Percentiles rank a stretch among this genome's conserved stretches.
Conservation (phyloP, 2,797 vertebrate genomes). For the Rhinoraja longicauda region DNA sequence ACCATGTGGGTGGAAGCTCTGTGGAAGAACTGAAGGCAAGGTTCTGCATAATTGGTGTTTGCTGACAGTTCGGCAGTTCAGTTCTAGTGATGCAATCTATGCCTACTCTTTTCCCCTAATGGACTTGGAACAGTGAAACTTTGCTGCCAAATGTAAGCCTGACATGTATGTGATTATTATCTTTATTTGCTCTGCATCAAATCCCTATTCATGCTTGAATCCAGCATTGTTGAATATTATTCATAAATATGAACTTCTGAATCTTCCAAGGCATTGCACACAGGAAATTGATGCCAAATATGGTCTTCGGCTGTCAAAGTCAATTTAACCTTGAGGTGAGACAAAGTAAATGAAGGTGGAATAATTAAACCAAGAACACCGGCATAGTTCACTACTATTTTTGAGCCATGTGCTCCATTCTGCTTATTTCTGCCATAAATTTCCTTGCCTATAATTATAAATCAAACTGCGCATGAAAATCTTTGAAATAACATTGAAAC, state of each 20-base stretch:
- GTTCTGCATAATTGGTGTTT: neutral
- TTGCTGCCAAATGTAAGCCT: neutral
- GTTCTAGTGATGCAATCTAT: neutral
- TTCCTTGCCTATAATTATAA: neutral
- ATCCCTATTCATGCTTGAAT: neutral
- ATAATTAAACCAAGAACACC: neutral
- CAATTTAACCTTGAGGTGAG: neutral
- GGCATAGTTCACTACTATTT: neutral
- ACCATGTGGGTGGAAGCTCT: neutral
- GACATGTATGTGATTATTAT: no score
- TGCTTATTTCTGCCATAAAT: neutral
- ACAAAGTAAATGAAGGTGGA: neutral
- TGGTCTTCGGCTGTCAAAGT: neutral
- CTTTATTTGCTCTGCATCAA: neutral
- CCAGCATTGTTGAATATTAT: neutral
- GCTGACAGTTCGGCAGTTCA: slow-evolving; percentile 10
- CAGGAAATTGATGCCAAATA: neutral
- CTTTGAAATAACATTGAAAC: neutral
- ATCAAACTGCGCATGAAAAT: neutral
- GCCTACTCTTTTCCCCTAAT: neutral
- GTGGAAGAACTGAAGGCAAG: neutral
- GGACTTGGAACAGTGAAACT: no score
- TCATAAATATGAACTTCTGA: neutral
- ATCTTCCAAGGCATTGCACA: neutral
- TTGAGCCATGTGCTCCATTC: neutral